Evolutionary conservation across 2,797 vertebrate species (phyloP), one percentile per base, ranked within the genome.

Genomic region (Lycodopsis pacificus): DNA sequence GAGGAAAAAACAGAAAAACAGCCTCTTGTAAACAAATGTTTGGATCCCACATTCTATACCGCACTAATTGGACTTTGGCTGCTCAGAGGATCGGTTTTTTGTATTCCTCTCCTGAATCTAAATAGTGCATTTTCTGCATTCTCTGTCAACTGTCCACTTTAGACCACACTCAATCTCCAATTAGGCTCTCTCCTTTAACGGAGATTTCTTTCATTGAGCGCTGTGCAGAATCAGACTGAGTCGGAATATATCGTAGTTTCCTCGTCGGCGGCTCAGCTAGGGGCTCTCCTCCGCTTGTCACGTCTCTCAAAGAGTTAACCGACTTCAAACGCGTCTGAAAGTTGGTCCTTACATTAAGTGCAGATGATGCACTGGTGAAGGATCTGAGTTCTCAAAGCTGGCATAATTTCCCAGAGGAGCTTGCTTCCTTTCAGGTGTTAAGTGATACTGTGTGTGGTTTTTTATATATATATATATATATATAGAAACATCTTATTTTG

Each of bases 341-440:
- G 79, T 59, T 5, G 7, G 22, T 65, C 48, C 20, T 42, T 51
- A 15, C 53, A 25, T 54, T 54, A 14, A 76, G 65, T 68, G 64
- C 75, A 72, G 76, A 73, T 64, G 53, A 5, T 30, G 61, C 19
- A n/a, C 10, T n/a, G 36, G 13, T n/a, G 65, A 89, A 92, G 93
- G 95, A 93, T 71, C 57, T 61, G 36, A 49, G 70, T 92, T 85
- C 71, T 79, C 71, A 91, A 85, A 93, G 87, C 91, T 95, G 95
- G 95, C 92, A 93, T 94, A 93, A 92, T 81, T 65, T 83, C 76
- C 76, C 91, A 84, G 86, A 95, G 92, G 85, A 93, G 90, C 86
- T 78, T 86, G 76, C 86, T 89, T 90, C 92, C 92, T 94, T 81
- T 89, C 76, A 94, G 88, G 91, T 94, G 95, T 93, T 94, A 95